phyloP scores from a whole-genome alignment of 2,113 vertebrate genomes.

The Copsychus sechellarum region DNA sequence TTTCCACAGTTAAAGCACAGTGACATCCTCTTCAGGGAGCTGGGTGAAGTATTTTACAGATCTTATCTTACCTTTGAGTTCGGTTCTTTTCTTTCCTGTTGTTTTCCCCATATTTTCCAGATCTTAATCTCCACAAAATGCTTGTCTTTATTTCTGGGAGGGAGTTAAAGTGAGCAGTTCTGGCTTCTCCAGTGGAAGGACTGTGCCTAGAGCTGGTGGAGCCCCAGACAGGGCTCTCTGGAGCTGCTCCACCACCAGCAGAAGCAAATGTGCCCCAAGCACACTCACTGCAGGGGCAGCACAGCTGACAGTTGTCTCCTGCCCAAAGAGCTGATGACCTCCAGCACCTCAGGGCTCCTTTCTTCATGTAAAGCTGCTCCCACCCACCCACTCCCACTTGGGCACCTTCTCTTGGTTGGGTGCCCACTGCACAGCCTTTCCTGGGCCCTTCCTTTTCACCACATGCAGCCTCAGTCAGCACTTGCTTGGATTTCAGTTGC shows the following conservation, averaged over 20 bases:
- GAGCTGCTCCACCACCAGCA: not conserved
- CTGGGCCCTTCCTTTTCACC: not conserved
- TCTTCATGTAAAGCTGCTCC: not conserved
- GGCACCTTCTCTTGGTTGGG: accelerated
- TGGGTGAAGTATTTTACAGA: not conserved
- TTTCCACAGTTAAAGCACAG: not conserved
- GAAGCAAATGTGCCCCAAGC: not conserved
- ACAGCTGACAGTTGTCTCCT: not conserved
- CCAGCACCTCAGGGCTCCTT: not conserved
- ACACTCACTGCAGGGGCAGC: not conserved
- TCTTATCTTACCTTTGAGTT: not conserved
- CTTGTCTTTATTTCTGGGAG: not conserved
- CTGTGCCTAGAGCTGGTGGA: not conserved
- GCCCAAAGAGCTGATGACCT: not conserved
- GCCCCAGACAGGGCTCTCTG: accelerated
- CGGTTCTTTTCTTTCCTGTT: not conserved
- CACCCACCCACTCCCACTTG: not conserved
- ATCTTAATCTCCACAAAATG: not conserved
- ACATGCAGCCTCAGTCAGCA: not conserved
- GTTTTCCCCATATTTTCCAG: not conserved
- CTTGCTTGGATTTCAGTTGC: not conserved
- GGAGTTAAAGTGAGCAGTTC: not conserved
- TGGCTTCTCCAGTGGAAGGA: not conserved
- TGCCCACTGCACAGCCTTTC: not conserved
- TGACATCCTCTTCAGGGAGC: not conserved